Evolutionary conservation across 2,113 vertebrate species (phyloP).

Genomic region (Nycticryphes semicollaris): DNA sequence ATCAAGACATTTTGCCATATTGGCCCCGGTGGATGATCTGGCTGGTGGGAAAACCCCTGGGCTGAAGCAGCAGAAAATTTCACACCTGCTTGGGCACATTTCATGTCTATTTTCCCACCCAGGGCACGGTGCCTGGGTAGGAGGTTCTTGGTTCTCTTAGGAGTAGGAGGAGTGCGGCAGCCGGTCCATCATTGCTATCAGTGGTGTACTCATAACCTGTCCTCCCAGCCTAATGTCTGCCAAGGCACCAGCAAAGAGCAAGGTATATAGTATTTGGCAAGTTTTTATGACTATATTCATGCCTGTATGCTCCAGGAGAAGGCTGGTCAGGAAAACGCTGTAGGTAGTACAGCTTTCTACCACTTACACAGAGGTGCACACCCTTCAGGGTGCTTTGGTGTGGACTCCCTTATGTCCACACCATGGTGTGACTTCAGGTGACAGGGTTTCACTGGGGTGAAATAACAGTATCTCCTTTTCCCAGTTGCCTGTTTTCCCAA

Average conservation of each 20-base stretch:
- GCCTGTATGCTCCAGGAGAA: not conserved
- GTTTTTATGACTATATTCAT: not conserved
- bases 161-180: not conserved
- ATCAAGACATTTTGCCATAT: not conserved
- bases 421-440: not conserved
- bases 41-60: not conserved
- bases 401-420: not conserved
- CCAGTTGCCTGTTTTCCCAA: not conserved
- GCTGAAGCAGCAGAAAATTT: not conserved
- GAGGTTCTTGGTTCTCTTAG: not conserved
- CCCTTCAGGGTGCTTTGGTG: not conserved
- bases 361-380: not conserved
- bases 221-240: not conserved
- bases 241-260: not conserved
- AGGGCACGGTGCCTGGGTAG: not conserved
- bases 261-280: not conserved
- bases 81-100: slow-evolving; percentile 27
- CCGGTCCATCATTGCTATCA: accelerated
- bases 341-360: not conserved
- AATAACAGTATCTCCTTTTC: not conserved
- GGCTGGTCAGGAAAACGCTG: not conserved
- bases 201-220: not conserved
- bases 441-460: not conserved
- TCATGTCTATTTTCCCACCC: not conserved
- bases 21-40: not conserved